Base-by-base conservation (phyloP, 1,140 invertebrate species). In the Theocolax elegans region DNA sequence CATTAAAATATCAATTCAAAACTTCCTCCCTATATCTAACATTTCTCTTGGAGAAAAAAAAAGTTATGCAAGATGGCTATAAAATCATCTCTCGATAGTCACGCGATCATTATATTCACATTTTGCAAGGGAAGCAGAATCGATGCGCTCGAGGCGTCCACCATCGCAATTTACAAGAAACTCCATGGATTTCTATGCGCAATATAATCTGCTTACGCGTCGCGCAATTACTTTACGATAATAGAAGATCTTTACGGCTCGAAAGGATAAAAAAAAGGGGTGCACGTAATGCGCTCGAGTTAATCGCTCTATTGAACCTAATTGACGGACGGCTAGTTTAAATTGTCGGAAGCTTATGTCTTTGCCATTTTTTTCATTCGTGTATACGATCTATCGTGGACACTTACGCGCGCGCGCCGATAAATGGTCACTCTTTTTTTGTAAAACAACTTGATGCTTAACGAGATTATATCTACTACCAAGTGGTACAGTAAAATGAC, bases 101-200 rank as follows among this genome's bases (percentile, higher is more conserved):
- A 10, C 46, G 31, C 40, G 64, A 58, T 67, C 53, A 67, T 67
- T 46, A 66, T 31, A n/a, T n/a, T n/a, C n/a, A n/a, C 10, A 35
- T 35, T 10, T 64, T 25, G 13, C 19, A 21, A 38, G 15, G 49
- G 29, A 56, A 53, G 40, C 6, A 44, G n/a, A 44, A 66, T 53
- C 62, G 38, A 21, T 35, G 15, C 48, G 46, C 62, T 15, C 23
- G 15, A 38, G 62, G 62, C 48, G 9, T 49, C 25, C 29, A 29
- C 38, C 62, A 40, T 64, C 62, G 17, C 10, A 35, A 49, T 51
- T 51, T 29, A n/a, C 46, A 19, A 35, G 62, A 49, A 51, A 51
- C 46, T 64, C 62, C 3, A 7, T 7, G n/a, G 46, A 54, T 49
- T 35, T 46, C 23, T 17, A 12, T 17, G 15, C 15, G 31, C 8